A percentile compares a stretch with the other conserved stretches of the same genome.
Evolutionary conservation across 2,113 vertebrate genomes (phyloP).

Genomic region (Probosciger aterrimus): DNA sequence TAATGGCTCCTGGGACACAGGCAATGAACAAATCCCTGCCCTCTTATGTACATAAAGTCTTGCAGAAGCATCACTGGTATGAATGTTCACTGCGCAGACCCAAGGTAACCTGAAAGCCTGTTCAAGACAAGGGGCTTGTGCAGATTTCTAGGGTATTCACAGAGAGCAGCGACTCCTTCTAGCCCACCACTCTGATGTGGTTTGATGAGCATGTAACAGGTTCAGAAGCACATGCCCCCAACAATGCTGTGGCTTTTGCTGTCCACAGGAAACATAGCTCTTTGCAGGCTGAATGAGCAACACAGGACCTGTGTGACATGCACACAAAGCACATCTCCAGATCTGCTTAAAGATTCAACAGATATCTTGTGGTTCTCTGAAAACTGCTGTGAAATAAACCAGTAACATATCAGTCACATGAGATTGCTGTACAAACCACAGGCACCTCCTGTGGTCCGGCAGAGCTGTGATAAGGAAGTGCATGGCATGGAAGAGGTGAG

Average conservation of each 20-base stretch:
- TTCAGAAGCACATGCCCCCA: background rate
- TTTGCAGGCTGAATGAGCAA: background rate
- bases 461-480: background rate
- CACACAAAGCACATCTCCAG: background rate
- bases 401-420: accelerated
- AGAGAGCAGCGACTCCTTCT: background rate
- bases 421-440: background rate
- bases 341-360: background rate
- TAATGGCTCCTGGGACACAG: background rate
- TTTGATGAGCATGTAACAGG: background rate
- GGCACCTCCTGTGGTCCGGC: background rate
- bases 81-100: too few relatives aligned
- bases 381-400: background rate
- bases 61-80: background rate
- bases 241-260: background rate
- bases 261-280: background rate
- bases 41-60: background rate
- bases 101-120: background rate
- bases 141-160: background rate
- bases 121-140: background rate
- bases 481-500: background rate
- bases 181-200: background rate
- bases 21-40: background rate
- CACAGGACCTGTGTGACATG: background rate
- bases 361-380: background rate